Evolutionary conservation across 2,113 vertebrate genomes (phyloP), one percentile per base, ranked within the genome.

Genomic region (Ochotona curzoniae): DNA sequence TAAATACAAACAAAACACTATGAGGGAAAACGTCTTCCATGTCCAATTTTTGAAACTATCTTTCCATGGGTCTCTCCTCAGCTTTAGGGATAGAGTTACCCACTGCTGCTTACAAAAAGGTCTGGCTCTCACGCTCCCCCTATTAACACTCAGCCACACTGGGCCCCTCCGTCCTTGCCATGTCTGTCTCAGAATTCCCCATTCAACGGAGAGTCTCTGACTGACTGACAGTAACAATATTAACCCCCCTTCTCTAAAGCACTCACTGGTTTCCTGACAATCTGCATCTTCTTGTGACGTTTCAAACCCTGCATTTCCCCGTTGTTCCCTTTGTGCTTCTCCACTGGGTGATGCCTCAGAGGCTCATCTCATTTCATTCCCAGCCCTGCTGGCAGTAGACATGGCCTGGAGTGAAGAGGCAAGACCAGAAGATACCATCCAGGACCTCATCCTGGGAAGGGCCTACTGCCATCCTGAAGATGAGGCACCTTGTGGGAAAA

Each of bases 161-260:
- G 8, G 28, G 61, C 87, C 30, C 38, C 38, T 57, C 25, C 44
- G 51, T 90, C 83, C 49, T 69, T 92, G 78, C 25, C 60, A 25
- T 11, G 78, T 67, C n/a, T 32, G 90, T 94, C 82, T 95, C 54
- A 73, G 54, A 87, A 88, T 47, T 17, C 2, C 18, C 83, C 32
- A 90, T 78, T 49, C 21, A 84, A 67, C 67, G 81, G 90, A 63
- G 4, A 64, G 25, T 69, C 20, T 69, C 79, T 79, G 70, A 63
- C 15, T 12, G 82, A 30, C 38, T 81, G 60, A 25, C 67, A 47
- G 70, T 14, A 79, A 73, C 76, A 75, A 66, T 69, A 79, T 57
- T 13, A 54, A 71, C 35, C 60, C 35, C 1, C 18, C 23, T 87
- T 23, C 30, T 87, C 85, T 60, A 66, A 66, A 93, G 44, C 21